Base-by-base conservation (phyloP, 1,140 invertebrate species). In the Leucophenga varia region DNA sequence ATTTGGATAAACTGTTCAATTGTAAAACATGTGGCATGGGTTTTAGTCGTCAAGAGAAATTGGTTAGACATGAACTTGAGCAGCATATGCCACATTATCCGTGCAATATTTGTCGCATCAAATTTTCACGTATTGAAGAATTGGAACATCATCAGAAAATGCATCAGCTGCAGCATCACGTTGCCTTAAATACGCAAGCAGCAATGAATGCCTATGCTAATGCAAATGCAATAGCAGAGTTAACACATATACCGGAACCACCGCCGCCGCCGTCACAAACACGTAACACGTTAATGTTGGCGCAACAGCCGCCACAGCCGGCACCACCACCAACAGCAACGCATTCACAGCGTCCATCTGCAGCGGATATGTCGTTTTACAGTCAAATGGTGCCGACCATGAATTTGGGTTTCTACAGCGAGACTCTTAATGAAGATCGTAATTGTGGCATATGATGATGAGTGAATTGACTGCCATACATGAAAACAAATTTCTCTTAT, bases 21-120 rank as follows among this genome's bases (percentile, higher is more conserved):
- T 86, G 85, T 61, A 77, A 70, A 39, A 77, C 79, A 40, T 86
- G 84, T 71, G 78, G 80, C 43, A 83, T 84, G 55, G 79, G 80
- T 44, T 86, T 86, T 56, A 82, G 79, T 19, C 78, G 80, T 13
- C 84, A 84, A 52, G 84, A 86, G 55, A 85, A 86, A 64, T 64
- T 86, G 46, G 79, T 83, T 14, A 77, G 84, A 14, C 84, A 86
- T 70, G 80, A 82, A 60, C 59, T 81, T 43, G 82, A 80, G 52
- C 82, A 82, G 52, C 67, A 67, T 40, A 59, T 55, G 0, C 81
- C 82, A 43, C 79, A 78, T 49, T 80, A 78, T 64, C 77, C 77
- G 31, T 83, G 81, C 53, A 74, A 78, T 34, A 77, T 80, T 47
- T 82, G 81, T 61, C 75, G 79, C 53, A 78, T 79, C 18, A 78